These are phyloP conservation scores for Drosophila melanosoma DNA, from an alignment of 2,888 invertebrate species.

Conservation along the genomic window DNA sequence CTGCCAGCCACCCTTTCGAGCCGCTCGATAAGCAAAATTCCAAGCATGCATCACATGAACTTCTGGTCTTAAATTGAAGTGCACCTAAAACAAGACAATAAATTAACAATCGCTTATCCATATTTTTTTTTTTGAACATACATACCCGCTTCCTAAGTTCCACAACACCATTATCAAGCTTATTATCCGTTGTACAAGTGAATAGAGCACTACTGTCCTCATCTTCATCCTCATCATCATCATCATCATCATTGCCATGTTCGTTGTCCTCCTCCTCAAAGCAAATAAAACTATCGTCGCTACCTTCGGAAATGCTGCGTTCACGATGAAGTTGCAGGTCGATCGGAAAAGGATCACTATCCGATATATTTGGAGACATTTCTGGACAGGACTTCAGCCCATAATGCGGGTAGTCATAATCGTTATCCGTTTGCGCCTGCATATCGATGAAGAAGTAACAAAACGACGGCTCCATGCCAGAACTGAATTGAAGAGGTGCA, in stretches of 20 bases:
- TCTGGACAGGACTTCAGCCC: slow-evolving; percentile 43
- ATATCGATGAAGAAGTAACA: slow-evolving; percentile 69
- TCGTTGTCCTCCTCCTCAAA: slow-evolving; percentile 50
- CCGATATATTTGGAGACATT: slow-evolving; percentile 35
- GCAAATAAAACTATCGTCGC: slow-evolving; percentile 71
- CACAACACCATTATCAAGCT: slow-evolving; percentile 29
- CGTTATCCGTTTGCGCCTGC: slow-evolving; percentile 45
- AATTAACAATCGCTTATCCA: neutral
- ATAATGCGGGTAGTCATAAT: slow-evolving; percentile 31
- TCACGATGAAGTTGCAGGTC: slow-evolving; percentile 47
- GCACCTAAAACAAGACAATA: slow-evolving; percentile 85
- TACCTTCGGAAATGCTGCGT: slow-evolving; percentile 66
- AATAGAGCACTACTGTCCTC: slow-evolving; percentile 31
- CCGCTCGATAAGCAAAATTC: slow-evolving; percentile 87
- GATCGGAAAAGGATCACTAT: slow-evolving; percentile 5
- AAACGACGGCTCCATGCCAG: slow-evolving; percentile 43
- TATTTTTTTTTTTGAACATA: neutral
- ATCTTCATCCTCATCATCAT: slow-evolving; percentile 4
- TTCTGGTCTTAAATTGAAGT: slow-evolving; percentile 86
- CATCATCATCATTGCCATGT: slow-evolving; percentile 11
- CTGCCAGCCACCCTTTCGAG: slow-evolving; percentile 88
- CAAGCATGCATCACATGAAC: slow-evolving; percentile 88
- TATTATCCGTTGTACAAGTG: slow-evolving; percentile 17
- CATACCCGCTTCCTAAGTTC: slow-evolving; percentile 37
- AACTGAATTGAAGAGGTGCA: slow-evolving; percentile 40